Evolutionary conservation across 2,888 invertebrate species (phyloP).

Genomic region (Volucella inflata): DNA sequence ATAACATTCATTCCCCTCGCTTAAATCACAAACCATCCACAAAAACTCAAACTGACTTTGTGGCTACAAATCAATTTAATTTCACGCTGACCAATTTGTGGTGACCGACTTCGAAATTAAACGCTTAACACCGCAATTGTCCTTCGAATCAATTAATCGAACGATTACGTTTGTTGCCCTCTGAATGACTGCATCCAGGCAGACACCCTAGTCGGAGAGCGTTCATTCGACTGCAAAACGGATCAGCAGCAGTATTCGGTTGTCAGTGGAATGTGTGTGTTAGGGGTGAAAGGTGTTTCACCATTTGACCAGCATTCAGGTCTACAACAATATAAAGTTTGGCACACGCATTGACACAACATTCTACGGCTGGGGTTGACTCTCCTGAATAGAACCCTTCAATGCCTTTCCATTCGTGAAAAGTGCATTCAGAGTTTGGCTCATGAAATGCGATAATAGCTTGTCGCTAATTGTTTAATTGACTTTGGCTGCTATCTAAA

Average conservation of each 20-base stretch:
- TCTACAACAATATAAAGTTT: conserved; percentile 52
- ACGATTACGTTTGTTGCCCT: conserved; percentile 69
- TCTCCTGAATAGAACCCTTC: conserved; percentile 42
- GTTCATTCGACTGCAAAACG: conserved; percentile 63
- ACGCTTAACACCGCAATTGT: conserved; percentile 61
- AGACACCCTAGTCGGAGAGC: conserved; percentile 34
- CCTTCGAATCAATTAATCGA: conserved; percentile 71
- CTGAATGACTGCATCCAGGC: conserved; percentile 25
- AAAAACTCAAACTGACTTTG: not conserved
- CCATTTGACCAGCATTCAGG: conserved; percentile 41
- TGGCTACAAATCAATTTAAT: conserved; percentile 52
- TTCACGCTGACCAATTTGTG: conserved; percentile 55
- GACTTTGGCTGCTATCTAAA: conserved; percentile 47
- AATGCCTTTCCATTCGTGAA: not conserved
- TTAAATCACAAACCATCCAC: no score
- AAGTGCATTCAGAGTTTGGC: conserved; percentile 35
- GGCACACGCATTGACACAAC: conserved; percentile 50
- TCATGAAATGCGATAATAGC: conserved; percentile 74
- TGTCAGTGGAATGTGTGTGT: not conserved
- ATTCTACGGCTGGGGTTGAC: not conserved
- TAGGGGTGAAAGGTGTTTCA: conserved; percentile 68
- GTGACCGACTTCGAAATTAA: conserved; percentile 48
- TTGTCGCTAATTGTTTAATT: conserved; percentile 74
- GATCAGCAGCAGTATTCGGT: conserved; percentile 24
- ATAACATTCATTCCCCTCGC: no score